A percentile compares a stretch with the other conserved stretches of the same genome.
Evolutionary conservation across 1,140 invertebrate genomes (phyloP).

Genomic region (Aricia agestis): DNA sequence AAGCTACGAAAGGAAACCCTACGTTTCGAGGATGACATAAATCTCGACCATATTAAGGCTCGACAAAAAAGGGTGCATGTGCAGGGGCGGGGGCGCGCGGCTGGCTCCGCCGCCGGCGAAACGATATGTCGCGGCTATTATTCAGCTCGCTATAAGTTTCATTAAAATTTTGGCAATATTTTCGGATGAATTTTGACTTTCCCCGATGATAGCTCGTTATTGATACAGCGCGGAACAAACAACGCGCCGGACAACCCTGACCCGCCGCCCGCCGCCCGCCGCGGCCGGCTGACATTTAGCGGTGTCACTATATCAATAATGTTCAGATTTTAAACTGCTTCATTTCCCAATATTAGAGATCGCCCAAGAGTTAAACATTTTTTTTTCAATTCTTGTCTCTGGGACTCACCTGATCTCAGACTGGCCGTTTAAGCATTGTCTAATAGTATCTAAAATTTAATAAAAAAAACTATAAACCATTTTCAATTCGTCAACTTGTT

Average conservation of each 20-base stretch:
- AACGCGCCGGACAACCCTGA: background rate
- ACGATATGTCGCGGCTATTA: background rate
- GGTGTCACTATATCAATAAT: background rate
- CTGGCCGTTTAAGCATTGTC: no score
- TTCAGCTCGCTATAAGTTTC: background rate
- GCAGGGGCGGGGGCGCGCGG: no score
- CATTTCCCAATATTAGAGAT: background rate
- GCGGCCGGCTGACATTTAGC: background rate
- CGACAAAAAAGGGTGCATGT: background rate
- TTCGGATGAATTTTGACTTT: background rate
- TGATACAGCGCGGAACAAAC: background rate
- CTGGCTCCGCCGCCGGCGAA: no score
- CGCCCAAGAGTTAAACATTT: no score
- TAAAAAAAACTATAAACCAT: no score
- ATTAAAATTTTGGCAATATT: constrained; percentile 1
- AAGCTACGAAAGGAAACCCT: no score
- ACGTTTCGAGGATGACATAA: background rate
- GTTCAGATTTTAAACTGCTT: background rate
- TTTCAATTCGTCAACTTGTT: no score
- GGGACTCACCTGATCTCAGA: no score
- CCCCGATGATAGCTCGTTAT: background rate
- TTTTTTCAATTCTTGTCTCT: no score
- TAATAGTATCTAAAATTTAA: no score
- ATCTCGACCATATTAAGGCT: background rate
- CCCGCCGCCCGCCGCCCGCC: no score